Percentiles rank a stretch among this genome's conserved stretches.
Evolutionary conservation across 2,888 invertebrate species (phyloP).

Genomic region (Orgyia antiqua): DNA sequence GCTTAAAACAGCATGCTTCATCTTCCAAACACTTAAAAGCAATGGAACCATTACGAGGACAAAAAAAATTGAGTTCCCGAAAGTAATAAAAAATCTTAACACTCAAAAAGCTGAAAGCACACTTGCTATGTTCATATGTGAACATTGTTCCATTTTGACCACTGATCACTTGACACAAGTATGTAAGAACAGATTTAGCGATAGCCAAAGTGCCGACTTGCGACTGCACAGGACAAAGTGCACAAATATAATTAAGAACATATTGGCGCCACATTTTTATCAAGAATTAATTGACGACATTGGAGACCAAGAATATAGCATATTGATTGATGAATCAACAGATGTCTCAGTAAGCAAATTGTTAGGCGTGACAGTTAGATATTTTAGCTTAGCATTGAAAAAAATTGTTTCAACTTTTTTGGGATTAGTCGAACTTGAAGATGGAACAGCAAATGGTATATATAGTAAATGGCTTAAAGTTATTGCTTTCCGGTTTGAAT

Average conservation of each 20-base stretch:
- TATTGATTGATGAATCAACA: slow-evolving; percentile 1
- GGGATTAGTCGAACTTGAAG: background rate
- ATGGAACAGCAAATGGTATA: background rate
- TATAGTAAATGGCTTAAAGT: background rate
- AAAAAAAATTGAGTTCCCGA: background rate
- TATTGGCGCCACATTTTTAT: slow-evolving; percentile 7
- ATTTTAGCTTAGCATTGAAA: slow-evolving; percentile 1
- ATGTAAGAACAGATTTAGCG: slow-evolving; percentile 2
- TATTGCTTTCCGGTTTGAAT: background rate
- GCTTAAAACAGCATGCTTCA: background rate
- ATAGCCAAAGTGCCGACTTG: slow-evolving; percentile 2
- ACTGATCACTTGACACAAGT: slow-evolving; percentile 1
- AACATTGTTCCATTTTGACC: slow-evolving; percentile 3
- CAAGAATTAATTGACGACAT: slow-evolving; percentile 4
- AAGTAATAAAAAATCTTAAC: background rate
- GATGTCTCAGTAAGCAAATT: background rate
- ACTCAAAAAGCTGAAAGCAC: background rate
- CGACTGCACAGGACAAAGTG: slow-evolving; percentile 2
- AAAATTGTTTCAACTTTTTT: background rate
- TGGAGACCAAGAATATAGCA: slow-evolving; percentile 6
- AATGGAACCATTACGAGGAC: background rate
- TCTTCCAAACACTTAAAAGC: background rate
- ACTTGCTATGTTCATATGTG: slow-evolving; percentile 4
- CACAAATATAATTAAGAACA: background rate
- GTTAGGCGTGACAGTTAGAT: background rate